Conservation (phyloP, 2,797 vertebrate species). For the Molossus molossus region DNA sequence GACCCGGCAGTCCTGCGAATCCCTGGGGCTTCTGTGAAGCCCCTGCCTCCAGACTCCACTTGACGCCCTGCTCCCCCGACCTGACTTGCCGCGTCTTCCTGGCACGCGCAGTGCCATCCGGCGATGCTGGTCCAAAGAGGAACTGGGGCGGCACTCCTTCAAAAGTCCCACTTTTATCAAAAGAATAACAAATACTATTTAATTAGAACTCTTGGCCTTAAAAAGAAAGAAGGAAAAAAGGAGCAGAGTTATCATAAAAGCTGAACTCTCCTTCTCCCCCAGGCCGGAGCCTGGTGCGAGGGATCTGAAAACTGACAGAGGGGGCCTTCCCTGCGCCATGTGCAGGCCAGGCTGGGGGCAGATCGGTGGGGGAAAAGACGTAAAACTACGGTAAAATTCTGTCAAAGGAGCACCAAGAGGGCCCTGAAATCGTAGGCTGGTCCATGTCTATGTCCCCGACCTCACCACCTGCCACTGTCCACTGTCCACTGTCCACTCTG, state of each 20-base stretch:
- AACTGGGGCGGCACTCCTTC: not conserved
- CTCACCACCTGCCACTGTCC: rapidly evolving
- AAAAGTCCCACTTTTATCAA: not conserved
- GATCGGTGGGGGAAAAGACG: not conserved
- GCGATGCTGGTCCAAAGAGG: not conserved
- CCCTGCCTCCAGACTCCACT: not conserved
- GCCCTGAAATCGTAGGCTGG: not conserved
- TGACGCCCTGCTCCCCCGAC: not conserved
- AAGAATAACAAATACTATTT: conserved; percentile 28
- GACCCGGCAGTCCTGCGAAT: not conserved
- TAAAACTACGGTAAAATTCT: not conserved
- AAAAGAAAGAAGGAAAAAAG: not conserved
- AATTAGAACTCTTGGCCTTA: not conserved
- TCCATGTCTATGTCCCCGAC: no score
- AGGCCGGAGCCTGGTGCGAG: not conserved
- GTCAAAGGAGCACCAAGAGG: not conserved
- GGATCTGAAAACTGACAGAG: not conserved
- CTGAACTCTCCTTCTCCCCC: not conserved
- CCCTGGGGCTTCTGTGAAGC: not conserved
- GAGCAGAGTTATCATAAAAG: not conserved
- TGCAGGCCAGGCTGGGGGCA: not conserved
- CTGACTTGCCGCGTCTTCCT: not conserved
- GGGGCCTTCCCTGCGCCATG: not conserved
- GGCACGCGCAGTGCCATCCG: not conserved
- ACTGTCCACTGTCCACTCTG: rapidly evolving